Conservation (phyloP, 23 tunicate genomes). For the Styela plicata region DNA sequence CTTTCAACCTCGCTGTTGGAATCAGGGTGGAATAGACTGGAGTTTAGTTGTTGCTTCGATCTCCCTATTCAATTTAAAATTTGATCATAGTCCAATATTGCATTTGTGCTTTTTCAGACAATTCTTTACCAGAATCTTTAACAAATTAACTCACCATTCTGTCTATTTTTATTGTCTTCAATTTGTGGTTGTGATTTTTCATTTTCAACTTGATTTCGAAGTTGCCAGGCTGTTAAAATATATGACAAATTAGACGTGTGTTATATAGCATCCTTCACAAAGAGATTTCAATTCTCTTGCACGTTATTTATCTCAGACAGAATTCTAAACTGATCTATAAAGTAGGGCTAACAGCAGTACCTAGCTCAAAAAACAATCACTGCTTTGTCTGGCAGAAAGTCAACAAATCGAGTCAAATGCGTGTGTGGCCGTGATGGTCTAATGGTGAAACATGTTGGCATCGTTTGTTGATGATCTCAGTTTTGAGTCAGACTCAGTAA, state of each 20-base stretch:
- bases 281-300: background rate
- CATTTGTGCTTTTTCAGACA: background rate
- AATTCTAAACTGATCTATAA: background rate
- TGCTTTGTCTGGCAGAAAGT: too few species aligned
- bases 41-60: background rate
- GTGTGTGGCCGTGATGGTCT: too few species aligned
- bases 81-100: too few species aligned
- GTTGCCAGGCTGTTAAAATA: conserved; percentile 10
- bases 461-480: too few species aligned
- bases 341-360: too few species aligned
- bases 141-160: background rate
- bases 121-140: too few species aligned
- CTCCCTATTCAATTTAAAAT: background rate
- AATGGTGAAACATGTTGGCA: too few species aligned
- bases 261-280: background rate
- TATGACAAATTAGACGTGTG: conserved; percentile 11
- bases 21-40: background rate
- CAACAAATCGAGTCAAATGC: too few species aligned
- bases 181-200: conserved; percentile 7
- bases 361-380: too few species aligned
- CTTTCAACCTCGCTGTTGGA: background rate
- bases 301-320: background rate
- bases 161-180: background rate
- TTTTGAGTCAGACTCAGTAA: too few species aligned
- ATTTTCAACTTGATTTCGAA: conserved; percentile 5